Percentiles rank a stretch among this genome's conserved stretches.
phyloP scores from a whole-genome alignment of 2,888 invertebrate species.

The Acleris laterana region DNA sequence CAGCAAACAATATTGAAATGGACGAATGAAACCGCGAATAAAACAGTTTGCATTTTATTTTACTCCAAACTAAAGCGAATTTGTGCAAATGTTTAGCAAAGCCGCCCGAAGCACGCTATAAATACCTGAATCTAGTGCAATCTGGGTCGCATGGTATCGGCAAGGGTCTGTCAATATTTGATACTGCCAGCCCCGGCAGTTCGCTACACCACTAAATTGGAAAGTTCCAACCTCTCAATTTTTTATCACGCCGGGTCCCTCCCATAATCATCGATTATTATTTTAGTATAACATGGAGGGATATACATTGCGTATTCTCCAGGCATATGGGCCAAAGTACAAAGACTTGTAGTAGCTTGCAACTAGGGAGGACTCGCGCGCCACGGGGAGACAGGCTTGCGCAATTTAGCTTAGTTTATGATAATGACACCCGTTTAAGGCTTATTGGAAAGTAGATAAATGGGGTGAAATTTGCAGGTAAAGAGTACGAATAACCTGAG shows the following conservation, averaged over 20 bases:
- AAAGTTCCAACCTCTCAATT: constrained; percentile 7
- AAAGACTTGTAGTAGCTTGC: constrained; percentile 40
- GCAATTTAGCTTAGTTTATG: constrained; percentile 16
- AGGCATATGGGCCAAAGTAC: constrained; percentile 41
- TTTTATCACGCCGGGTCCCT: not conserved
- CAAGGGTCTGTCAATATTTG: constrained; percentile 31
- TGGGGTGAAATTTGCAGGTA: not conserved
- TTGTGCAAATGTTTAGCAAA: constrained; percentile 9
- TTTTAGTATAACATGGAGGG: not conserved
- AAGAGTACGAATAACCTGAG: no score
- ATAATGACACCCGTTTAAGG: constrained; percentile 15
- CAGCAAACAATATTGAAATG: no score
- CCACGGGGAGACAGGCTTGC: constrained; percentile 13
- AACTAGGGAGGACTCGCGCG: constrained; percentile 18
- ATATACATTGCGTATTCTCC: constrained; percentile 9
- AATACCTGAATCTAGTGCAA: constrained; percentile 19
- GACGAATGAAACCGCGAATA: no score
- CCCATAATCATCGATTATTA: constrained; percentile 10
- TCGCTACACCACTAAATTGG: constrained; percentile 18
- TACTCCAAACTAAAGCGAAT: not conserved
- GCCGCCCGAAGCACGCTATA: constrained; percentile 11
- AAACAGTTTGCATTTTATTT: not conserved
- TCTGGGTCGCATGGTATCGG: constrained; percentile 32
- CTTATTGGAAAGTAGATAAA: constrained; percentile 2
- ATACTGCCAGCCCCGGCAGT: constrained; percentile 18